Conservation (phyloP, 2,888 invertebrate species). For the Taphrorychus bicolor region DNA sequence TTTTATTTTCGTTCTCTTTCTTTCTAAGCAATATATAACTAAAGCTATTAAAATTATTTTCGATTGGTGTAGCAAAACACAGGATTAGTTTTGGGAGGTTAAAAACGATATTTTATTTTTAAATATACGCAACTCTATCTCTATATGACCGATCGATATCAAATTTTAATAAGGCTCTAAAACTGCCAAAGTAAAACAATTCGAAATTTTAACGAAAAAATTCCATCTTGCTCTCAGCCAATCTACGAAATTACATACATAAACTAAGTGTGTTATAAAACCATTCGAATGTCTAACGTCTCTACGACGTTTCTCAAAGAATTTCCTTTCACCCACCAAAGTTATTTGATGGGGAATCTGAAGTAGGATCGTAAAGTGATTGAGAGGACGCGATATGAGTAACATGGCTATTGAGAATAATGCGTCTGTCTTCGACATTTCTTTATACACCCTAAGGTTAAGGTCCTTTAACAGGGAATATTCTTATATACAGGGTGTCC, state of each 20-base stretch:
- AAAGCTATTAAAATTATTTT: no score
- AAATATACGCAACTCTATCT: no score
- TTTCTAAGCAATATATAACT: no score
- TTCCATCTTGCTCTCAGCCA: no score
- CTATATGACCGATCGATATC: no score
- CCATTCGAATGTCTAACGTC: conserved; percentile 1
- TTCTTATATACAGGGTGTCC: no score
- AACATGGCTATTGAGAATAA: conserved; percentile 47
- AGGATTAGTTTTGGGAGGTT: no score
- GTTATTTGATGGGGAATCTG: conserved; percentile 28
- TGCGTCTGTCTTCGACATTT: conserved; percentile 47
- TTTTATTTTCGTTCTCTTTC: no score
- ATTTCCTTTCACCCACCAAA: conserved; percentile 24
- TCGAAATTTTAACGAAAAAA: no score
- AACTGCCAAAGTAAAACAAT: background rate
- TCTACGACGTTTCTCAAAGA: conserved; percentile 26
- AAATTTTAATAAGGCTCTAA: no score
- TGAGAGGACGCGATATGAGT: conserved; percentile 45
- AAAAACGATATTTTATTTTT: no score
- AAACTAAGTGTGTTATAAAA: conserved; percentile 9
- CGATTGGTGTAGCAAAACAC: no score
- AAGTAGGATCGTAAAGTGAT: conserved; percentile 42
- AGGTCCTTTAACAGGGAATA: conserved; percentile 15
- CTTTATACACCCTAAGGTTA: conserved; percentile 31
- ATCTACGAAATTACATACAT: conserved; percentile 3